A percentile compares a stretch with the other conserved stretches of the same genome.
Conservation (phyloP, 2,113 vertebrate species). For the human region GRCh38 chr11:29024501-29025000, state of each 20-base stretch:
- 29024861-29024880: not conserved
- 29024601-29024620: constrained; percentile 58
- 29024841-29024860: not conserved
- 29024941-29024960: not conserved
- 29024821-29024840: not conserved
- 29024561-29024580: constrained; percentile 68
- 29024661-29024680: not conserved
- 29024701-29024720: not conserved
- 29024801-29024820: not conserved
- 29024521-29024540: constrained; percentile 72
- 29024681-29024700: not conserved
- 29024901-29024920: not conserved
- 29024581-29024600: constrained; percentile 48
- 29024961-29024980: not conserved
- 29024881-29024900: not conserved
- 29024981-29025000: not conserved
- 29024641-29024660: constrained; percentile 31
- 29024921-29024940: not conserved
- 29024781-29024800: not conserved
- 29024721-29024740: not conserved
- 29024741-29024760: not conserved
- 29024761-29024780: not conserved
- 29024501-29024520: constrained; percentile 75
- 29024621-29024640: constrained; percentile 46
- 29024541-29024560: constrained; percentile 68